Evolutionary conservation across 2,888 invertebrate species (phyloP).

Genomic region (Cremastobaeus sp.): DNA sequence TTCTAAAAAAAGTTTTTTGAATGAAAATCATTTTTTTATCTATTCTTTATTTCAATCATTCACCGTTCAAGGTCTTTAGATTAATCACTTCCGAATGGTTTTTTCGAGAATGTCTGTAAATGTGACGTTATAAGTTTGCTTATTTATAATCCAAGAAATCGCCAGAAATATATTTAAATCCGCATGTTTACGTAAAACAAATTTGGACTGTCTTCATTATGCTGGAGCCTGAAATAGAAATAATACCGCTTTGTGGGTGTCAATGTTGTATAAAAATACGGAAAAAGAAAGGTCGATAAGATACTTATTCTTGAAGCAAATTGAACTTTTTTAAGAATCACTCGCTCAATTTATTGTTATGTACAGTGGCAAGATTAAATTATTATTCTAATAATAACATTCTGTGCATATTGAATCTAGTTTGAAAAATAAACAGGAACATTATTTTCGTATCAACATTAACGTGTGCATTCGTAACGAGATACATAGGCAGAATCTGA

Average conservation of each 20-base stretch:
- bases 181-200: slow-evolving; percentile 32
- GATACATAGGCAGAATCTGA: slow-evolving; percentile 32
- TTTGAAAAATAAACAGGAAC: too few species aligned
- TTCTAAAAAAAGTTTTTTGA: background rate
- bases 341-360: too few species aligned
- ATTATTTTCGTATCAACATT: too few species aligned
- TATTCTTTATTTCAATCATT: too few species aligned
- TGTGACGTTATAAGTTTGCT: slow-evolving; percentile 27
- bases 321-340: too few species aligned
- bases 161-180: slow-evolving; percentile 36
- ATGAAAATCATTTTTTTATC: background rate
- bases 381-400: too few species aligned
- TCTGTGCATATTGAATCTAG: too few species aligned
- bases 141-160: slow-evolving; percentile 34
- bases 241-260: slow-evolving; percentile 68
- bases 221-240: slow-evolving; percentile 67
- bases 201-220: slow-evolving; percentile 61
- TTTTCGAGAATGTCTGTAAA: slow-evolving; percentile 23
- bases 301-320: slow-evolving; percentile 25
- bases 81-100: too few species aligned
- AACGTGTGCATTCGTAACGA: too few species aligned
- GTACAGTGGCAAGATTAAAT: too few species aligned
- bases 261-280: slow-evolving; percentile 51
- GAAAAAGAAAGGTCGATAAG: slow-evolving; percentile 33
- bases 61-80: too few species aligned